Conservation (phyloP, 2,888 invertebrate species). For the Boloria selene region DNA sequence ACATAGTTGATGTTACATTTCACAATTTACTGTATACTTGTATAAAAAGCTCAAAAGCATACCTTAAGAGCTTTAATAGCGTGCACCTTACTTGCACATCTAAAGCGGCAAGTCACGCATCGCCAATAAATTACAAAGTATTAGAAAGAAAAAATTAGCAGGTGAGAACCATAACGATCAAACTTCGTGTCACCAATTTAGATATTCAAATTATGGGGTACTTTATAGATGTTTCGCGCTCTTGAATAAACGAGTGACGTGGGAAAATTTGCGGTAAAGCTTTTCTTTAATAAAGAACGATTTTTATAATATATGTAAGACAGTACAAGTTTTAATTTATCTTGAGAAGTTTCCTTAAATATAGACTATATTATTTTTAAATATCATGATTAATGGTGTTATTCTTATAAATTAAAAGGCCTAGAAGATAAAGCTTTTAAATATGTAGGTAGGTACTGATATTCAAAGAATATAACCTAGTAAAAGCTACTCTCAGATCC, state of each 20-base stretch:
- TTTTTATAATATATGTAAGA: not conserved
- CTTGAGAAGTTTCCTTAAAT: no score
- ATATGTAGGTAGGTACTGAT: no score
- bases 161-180: constrained; percentile 73
- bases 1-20: no score
- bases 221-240: constrained; percentile 37
- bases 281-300: not conserved
- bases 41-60: not conserved
- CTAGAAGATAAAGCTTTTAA: no score
- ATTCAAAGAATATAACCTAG: no score
- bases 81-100: constrained; percentile 22
- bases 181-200: constrained; percentile 78
- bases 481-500: no score
- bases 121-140: constrained; percentile 69
- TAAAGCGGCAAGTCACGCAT: constrained; percentile 68
- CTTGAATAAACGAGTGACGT: constrained; percentile 30
- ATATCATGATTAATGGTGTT: no score
- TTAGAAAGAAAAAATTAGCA: constrained; percentile 63
- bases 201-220: constrained; percentile 75
- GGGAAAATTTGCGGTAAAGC: not conserved
- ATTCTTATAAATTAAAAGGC: no score
- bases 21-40: no score
- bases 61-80: constrained; percentile 15
- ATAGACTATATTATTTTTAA: no score
- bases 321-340: no score